Evolutionary conservation across 2,797 vertebrate species (phyloP).

Genomic region (Emys orbicularis): DNA sequence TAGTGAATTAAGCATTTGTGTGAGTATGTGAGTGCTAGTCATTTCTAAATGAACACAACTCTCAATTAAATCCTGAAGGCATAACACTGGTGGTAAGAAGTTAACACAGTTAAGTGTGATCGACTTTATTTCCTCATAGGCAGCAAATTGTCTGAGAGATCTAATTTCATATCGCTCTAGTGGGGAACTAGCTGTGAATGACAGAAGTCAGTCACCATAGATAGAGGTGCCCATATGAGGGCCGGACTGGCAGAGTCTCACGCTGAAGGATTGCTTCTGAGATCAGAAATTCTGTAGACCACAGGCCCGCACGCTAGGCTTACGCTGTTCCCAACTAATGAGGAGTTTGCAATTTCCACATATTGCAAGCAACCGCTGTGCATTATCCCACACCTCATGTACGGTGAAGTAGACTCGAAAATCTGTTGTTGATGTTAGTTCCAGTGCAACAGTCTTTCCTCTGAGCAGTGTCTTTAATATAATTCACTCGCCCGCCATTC

Average conservation of each 20-base stretch:
- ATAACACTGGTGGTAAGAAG: not conserved
- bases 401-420: too few relatives aligned
- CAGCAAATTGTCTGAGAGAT: not conserved
- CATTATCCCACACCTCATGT: not conserved
- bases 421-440: not conserved
- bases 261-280: fast-evolving
- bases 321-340: fast-evolving
- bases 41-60: conserved; percentile 26
- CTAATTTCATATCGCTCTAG: not conserved
- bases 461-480: fast-evolving
- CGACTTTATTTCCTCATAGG: not conserved
- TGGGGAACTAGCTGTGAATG: not conserved
- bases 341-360: fast-evolving
- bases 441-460: fast-evolving
- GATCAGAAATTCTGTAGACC: fast-evolving
- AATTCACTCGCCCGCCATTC: not conserved
- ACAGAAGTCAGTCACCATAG: not conserved
- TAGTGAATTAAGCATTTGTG: conserved; percentile 57
- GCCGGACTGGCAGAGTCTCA: not conserved
- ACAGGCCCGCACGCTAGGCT: not conserved
- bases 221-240: not conserved
- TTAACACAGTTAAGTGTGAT: conserved; percentile 20
- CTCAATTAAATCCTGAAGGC: conserved; percentile 25
- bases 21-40: not conserved
- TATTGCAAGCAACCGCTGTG: not conserved